Evolutionary conservation across 2,113 vertebrate species (phyloP), one percentile per base, ranked within the genome.

Genomic region (Archocentrus centrarchus): DNA sequence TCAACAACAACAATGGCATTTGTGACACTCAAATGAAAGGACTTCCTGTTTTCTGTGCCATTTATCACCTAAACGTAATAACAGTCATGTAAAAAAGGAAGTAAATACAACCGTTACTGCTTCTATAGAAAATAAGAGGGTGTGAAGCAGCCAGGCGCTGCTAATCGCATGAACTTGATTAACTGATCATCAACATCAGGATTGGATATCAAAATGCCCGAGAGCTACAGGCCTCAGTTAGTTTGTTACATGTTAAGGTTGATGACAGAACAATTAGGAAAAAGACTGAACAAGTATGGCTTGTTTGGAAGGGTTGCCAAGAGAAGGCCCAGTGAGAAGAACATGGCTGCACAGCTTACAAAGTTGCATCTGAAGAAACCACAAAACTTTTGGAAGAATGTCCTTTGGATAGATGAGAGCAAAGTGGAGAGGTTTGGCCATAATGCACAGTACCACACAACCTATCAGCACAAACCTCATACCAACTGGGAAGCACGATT

Each of bases 251-350:
- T 66, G n/a, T 66, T 15, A 8, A 13, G 2, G 13, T 44, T 44
- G 1, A 44, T 44, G 41, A 14, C 13, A 13, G 11, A 13, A 44
- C 11, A 44, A 44, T 44, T 44, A 44, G 37, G 37, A 44, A 66
- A 66, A 24, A 66, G 37, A 66, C 13, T 66, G 63, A 66, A 44
- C 13, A 44, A 44, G 37, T 10, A 0, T 44, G 22, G 63, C 22
- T 66, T 66, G 13, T 24, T 66, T 66, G 7, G 9, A 0, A 24
- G 62, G 35, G 35, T 39, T 22, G 20, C 35, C 0, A 2, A 11
- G 35, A 37, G 35, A 66, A 30, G 0, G 0, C 13, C 39, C 15
- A 4, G 11, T 44, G 13, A 44, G 11, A 37, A 37, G 7, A 37
- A 37, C 8, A 9, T 9, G 37, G 37, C 37, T 30, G 41, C 22